phyloP scores from a whole-genome alignment of 2,888 invertebrate species.

The Melanchra persicariae region DNA sequence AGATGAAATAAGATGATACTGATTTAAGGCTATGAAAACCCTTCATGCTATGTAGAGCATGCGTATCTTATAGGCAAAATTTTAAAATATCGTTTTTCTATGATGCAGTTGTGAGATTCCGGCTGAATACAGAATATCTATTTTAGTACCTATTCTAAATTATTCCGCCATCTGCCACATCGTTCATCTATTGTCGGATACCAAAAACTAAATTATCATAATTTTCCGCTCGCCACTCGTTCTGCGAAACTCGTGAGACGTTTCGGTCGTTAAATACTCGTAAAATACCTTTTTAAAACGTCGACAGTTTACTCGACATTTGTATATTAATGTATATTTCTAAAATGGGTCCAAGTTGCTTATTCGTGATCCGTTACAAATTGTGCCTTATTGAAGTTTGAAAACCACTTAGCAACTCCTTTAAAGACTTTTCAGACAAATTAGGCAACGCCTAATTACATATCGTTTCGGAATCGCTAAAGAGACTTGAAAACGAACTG shows the following conservation, averaged over 20 bases:
- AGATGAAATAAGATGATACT: background rate
- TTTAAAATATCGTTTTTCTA: background rate
- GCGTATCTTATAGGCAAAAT: background rate
- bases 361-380: slow-evolving; percentile 63
- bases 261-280: slow-evolving; percentile 76
- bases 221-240: slow-evolving; percentile 81
- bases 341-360: slow-evolving; percentile 57
- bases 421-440: slow-evolving; percentile 40
- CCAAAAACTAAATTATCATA: slow-evolving; percentile 78
- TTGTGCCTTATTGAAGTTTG: slow-evolving; percentile 50
- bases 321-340: slow-evolving; percentile 59
- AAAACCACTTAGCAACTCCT: slow-evolving; percentile 42
- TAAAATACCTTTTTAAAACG: slow-evolving; percentile 73
- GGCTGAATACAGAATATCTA: background rate
- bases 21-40: background rate
- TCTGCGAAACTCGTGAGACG: slow-evolving; percentile 75
- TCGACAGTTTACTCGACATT: slow-evolving; percentile 62
- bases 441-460: slow-evolving; percentile 35
- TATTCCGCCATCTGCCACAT: slow-evolving; percentile 67
- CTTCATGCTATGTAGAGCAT: background rate
- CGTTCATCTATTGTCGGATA: slow-evolving; percentile 68
- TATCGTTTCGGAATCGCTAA: slow-evolving; percentile 9
- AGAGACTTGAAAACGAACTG: background rate
- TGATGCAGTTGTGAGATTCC: background rate
- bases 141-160: slow-evolving; percentile 46